Percentiles rank a stretch among this genome's conserved stretches.
Conservation (phyloP, 2,113 vertebrate genomes). For the Dicentrarchus labrax region DNA sequence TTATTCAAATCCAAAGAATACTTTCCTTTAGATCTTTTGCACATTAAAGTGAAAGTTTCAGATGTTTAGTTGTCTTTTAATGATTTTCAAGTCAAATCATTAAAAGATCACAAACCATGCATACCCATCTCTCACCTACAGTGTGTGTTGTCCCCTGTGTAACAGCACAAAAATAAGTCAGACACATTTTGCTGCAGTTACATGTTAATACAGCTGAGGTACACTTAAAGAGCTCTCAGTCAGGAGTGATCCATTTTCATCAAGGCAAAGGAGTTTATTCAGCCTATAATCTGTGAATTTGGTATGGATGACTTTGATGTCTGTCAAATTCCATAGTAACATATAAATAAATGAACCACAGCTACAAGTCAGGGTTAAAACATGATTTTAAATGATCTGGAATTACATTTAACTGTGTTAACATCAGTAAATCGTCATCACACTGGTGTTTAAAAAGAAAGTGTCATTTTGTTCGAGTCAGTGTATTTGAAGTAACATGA, state of each 20-base stretch:
- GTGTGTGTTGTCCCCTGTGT: not conserved
- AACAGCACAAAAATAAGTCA: not conserved
- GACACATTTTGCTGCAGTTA: not conserved
- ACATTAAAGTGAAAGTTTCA: constrained; percentile 12
- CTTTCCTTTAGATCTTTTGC: constrained; percentile 7
- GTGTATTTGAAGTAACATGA: no score
- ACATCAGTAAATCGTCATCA: not conserved
- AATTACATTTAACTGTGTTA: not conserved
- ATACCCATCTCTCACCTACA: not conserved
- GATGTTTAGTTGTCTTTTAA: not conserved
- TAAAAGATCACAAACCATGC: not conserved
- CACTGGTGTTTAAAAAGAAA: not conserved
- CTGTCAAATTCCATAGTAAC: not conserved
- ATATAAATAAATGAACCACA: not conserved
- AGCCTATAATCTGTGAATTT: constrained; percentile 7
- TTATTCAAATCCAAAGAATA: constrained; percentile 26
- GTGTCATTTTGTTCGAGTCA: no score
- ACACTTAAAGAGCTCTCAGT: constrained; percentile 1
- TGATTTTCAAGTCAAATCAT: constrained; percentile 3
- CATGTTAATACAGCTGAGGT: constrained; percentile 5
- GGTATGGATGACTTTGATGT: constrained; percentile 24
- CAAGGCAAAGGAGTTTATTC: not conserved
- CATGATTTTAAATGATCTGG: not conserved
- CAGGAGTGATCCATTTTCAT: constrained; percentile 17
- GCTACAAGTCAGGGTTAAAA: not conserved